Evolutionary conservation across 2,888 invertebrate genomes (phyloP).

Genomic region (Cryptus viduatorius): DNA sequence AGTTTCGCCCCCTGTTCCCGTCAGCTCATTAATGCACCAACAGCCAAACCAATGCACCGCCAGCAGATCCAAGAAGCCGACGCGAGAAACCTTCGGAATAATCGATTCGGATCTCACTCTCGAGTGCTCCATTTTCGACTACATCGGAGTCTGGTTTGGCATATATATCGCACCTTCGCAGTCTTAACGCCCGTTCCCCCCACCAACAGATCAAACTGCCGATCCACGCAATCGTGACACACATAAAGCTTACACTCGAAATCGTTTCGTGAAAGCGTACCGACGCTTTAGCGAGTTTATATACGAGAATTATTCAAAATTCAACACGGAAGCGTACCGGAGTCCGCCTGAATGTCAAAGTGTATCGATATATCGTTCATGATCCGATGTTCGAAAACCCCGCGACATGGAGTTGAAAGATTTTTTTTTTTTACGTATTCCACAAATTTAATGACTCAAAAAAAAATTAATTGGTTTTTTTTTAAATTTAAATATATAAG

Average conservation of each 20-base stretch:
- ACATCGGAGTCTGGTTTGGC: conserved; percentile 52
- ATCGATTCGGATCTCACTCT: conserved; percentile 64
- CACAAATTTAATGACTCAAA: too few species aligned
- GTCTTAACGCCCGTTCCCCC: conserved; percentile 23
- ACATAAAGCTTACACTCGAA: conserved; percentile 30
- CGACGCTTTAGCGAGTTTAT: background rate
- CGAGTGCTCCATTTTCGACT: conserved; percentile 70
- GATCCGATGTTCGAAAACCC: background rate
- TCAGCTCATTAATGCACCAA: conserved; percentile 63
- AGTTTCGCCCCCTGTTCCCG: conserved; percentile 25
- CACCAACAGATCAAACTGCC: conserved; percentile 10
- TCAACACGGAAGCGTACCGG: background rate
- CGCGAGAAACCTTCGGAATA: conserved; percentile 63
- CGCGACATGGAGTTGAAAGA: background rate
- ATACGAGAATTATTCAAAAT: background rate
- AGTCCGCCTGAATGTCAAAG: background rate
- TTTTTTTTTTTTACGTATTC: background rate
- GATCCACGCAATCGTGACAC: conserved; percentile 40
- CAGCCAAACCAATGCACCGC: conserved; percentile 25
- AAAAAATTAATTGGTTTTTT: too few species aligned
- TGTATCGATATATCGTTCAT: background rate
- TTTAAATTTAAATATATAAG: too few species aligned
- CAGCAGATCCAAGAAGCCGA: conserved; percentile 61
- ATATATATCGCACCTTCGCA: conserved; percentile 15
- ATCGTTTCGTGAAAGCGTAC: conserved; percentile 14